Percentiles rank a stretch among this genome's conserved stretches.
Evolutionary conservation across 2,113 vertebrate species (phyloP).

Genomic region (Mobula birostris): DNA sequence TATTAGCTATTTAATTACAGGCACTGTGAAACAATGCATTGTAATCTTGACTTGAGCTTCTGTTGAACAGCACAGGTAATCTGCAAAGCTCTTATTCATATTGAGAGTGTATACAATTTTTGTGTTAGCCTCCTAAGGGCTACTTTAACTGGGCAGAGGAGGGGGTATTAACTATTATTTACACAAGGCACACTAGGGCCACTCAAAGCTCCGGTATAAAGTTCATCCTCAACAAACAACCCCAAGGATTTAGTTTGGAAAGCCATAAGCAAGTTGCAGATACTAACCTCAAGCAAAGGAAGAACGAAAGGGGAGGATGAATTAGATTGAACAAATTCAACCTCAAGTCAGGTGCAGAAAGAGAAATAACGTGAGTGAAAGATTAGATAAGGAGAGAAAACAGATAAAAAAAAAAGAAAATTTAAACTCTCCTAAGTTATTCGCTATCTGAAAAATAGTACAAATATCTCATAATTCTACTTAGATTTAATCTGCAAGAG

Average conservation of each 20-base stretch:
- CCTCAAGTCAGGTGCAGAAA: no score
- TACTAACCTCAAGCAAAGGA: not conserved
- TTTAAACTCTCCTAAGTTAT: no score
- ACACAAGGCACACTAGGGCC: not conserved
- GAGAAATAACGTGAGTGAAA: no score
- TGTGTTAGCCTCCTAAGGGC: not conserved
- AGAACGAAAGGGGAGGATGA: not conserved
- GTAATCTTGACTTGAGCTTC: not conserved
- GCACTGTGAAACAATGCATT: not conserved
- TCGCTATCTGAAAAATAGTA: no score
- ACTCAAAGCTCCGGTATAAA: not conserved
- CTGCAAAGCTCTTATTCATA: not conserved
- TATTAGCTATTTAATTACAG: constrained; percentile 14
- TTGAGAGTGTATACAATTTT: not conserved
- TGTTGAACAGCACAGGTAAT: not conserved
- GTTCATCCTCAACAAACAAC: not conserved
- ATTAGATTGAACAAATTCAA: no score
- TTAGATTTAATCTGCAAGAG: no score
- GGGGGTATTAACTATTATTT: not conserved
- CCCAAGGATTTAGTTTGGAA: not conserved
- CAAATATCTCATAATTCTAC: no score
- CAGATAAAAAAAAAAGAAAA: no score
- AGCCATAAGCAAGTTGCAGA: not conserved
- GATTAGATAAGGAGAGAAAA: no score
- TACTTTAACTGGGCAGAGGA: not conserved